A percentile compares a stretch with the other conserved stretches of the same genome.
phyloP scores from a whole-genome alignment of 2,113 vertebrate species.

The Sakesphorus luctuosus region DNA sequence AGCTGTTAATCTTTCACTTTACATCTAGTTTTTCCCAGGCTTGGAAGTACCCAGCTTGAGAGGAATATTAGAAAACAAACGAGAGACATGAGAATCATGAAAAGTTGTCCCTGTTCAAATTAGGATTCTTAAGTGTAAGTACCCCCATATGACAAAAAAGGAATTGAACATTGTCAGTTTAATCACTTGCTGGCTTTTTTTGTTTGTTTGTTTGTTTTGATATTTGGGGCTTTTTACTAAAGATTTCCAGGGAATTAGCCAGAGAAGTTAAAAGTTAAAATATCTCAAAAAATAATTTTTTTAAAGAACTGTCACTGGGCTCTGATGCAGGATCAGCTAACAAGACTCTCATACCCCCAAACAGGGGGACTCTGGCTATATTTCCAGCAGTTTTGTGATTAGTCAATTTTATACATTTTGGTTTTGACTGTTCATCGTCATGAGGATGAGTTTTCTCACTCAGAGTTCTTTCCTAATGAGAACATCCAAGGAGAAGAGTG shows the following conservation, averaged over 20 bases:
- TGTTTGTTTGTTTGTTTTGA: background rate
- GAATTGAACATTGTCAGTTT: background rate
- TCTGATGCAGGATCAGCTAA: background rate
- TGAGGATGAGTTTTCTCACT: background rate
- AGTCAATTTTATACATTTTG: background rate
- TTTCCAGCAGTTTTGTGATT: background rate
- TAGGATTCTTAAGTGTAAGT: background rate
- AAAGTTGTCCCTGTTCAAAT: background rate
- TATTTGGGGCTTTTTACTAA: background rate
- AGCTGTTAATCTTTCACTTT: background rate
- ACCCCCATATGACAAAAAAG: background rate
- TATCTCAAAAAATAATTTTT: background rate
- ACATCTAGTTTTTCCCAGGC: background rate
- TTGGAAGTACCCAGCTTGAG: background rate
- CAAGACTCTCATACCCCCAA: background rate
- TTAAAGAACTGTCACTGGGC: accelerated
- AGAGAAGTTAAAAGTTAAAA: background rate
- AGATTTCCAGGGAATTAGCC: background rate
- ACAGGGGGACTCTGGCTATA: background rate
- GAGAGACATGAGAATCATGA: accelerated
- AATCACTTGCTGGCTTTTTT: background rate
- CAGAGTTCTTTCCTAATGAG: background rate
- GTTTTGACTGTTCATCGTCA: background rate
- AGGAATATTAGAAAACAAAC: background rate
- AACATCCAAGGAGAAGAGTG: background rate